A percentile compares a stretch with the other conserved stretches of the same genome.
These are phyloP conservation scores for Morpho helenor DNA, from an alignment of 2,888 invertebrate genomes.

Conservation along the genomic window DNA sequence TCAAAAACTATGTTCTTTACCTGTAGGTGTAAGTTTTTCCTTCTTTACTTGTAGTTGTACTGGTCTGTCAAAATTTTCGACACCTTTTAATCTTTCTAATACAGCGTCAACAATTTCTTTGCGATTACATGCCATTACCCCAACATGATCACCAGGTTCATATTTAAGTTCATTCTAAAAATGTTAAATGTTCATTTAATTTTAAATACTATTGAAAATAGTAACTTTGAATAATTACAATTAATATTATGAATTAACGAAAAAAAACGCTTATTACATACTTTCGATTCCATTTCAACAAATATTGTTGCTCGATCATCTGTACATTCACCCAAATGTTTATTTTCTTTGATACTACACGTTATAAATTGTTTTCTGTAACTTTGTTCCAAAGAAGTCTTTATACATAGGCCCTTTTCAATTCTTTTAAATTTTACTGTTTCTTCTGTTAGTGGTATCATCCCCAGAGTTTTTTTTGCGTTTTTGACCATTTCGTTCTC, in stretches of 20 bases:
- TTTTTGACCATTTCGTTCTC: constrained; percentile 91
- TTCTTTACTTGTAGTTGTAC: constrained; percentile 89
- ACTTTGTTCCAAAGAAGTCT: constrained; percentile 49
- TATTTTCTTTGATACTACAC: constrained; percentile 75
- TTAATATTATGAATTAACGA: background rate
- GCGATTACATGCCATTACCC: constrained; percentile 92
- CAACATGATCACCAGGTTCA: constrained; percentile 95
- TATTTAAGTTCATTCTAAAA: constrained; percentile 81
- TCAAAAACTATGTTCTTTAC: constrained; percentile 52
- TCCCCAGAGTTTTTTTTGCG: constrained; percentile 87
- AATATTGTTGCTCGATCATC: constrained; percentile 79
- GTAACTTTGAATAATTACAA: background rate
- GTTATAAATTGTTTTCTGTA: constrained; percentile 66
- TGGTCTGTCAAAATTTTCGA: constrained; percentile 82
- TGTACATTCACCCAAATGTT: constrained; percentile 79
- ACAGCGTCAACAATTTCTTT: constrained; percentile 88
- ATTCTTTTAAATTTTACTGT: constrained; percentile 85
- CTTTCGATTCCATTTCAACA: constrained; percentile 74
- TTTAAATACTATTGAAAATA: constrained; percentile 11
- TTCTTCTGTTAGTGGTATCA: constrained; percentile 85
- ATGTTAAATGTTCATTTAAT: background rate
- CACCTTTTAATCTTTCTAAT: constrained; percentile 82
- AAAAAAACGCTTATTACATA: constrained; percentile 34
- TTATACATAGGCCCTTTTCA: constrained; percentile 42
- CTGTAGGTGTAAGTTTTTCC: constrained; percentile 90